Conservation (phyloP, 2,113 vertebrate genomes). For the Ochotona princeps region DNA sequence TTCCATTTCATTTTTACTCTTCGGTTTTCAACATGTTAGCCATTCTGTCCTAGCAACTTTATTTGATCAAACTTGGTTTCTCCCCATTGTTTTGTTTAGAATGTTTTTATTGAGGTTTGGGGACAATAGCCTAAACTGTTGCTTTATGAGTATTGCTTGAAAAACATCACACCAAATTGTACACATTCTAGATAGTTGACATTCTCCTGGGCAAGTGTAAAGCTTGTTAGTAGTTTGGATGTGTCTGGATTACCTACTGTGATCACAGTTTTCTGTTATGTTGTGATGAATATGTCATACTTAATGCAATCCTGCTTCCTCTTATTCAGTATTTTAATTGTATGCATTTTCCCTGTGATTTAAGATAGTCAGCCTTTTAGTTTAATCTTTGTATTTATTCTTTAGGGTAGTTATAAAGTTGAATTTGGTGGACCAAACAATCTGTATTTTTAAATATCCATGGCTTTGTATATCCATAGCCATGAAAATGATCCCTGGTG, state of each 20-base stretch:
- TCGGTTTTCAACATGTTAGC: background rate
- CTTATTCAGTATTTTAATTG: background rate
- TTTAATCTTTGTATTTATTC: background rate
- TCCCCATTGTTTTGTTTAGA: background rate
- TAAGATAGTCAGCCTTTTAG: background rate
- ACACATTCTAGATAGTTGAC: background rate
- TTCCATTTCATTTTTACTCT: background rate
- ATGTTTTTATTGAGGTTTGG: background rate
- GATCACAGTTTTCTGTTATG: background rate
- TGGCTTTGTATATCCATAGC: background rate
- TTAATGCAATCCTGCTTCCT: background rate
- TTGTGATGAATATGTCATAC: background rate
- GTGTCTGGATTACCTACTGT: background rate
- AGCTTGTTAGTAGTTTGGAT: background rate
- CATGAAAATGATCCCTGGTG: background rate
- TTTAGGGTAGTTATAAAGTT: background rate
- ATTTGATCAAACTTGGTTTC: background rate
- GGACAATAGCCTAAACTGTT: background rate
- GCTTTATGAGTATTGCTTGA: slow-evolving; percentile 12
- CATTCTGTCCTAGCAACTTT: background rate
- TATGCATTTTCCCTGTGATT: background rate
- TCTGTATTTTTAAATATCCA: background rate
- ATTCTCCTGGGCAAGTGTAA: background rate
- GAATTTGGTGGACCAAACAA: background rate
- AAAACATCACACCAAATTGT: slow-evolving; percentile 7